Conservation (phyloP, 1,140 invertebrate genomes). For the Polyergus mexicanus region DNA sequence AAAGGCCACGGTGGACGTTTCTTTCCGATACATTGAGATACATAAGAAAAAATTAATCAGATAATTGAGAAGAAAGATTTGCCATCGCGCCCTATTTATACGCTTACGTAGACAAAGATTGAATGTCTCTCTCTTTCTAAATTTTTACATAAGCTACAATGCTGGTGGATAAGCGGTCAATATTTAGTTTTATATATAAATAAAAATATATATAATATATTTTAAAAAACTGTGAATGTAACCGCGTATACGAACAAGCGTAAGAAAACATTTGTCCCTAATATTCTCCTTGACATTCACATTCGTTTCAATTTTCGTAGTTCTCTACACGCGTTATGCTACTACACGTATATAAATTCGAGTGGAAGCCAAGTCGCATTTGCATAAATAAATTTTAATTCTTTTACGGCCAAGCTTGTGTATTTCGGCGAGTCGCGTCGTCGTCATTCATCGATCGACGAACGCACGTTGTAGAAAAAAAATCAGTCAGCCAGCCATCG, state of each 20-base stretch:
- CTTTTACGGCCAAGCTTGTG: neutral
- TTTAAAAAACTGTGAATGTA: neutral
- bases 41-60: neutral
- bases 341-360: neutral
- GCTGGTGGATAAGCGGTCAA: neutral
- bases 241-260: neutral
- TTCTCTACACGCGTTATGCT: neutral
- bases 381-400: conserved; percentile 60
- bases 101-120: neutral
- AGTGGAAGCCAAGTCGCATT: neutral
- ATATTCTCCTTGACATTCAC: neutral
- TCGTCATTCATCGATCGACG: neutral
- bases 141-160: conserved; percentile 27
- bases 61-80: neutral
- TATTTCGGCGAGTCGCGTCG: conserved; percentile 20
- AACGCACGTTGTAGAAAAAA: neutral
- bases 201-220: conserved; percentile 5
- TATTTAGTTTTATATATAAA: conserved; percentile 1
- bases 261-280: neutral
- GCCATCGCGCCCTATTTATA: neutral
- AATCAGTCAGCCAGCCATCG: neutral
- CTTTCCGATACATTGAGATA: neutral
- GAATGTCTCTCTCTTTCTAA: neutral
- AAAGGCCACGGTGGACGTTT: neutral
- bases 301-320: conserved; percentile 24